phyloP scores from a whole-genome alignment of 2,888 invertebrate species.

The Drosophila mayaguana region DNA sequence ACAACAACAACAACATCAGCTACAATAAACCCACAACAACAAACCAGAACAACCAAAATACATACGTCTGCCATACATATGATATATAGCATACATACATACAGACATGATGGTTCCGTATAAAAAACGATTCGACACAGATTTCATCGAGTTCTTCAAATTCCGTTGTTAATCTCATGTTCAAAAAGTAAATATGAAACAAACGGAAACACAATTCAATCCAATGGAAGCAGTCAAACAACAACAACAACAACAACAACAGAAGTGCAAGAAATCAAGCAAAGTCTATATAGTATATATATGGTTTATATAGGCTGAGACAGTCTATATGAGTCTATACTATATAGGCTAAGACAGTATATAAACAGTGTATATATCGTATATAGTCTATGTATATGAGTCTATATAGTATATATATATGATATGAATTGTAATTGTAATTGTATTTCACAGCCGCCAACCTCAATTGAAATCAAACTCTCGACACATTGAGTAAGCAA shows the following conservation, averaged over 20 bases:
- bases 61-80: slow-evolving; percentile 47
- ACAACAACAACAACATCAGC: slow-evolving; percentile 23
- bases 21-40: slow-evolving; percentile 9
- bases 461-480: neutral
- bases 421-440: neutral
- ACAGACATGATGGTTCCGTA: slow-evolving; percentile 44
- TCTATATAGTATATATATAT: neutral
- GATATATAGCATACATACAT: slow-evolving; percentile 43
- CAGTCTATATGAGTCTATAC: too few relatives aligned
- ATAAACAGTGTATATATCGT: too few relatives aligned
- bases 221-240: slow-evolving; percentile 13
- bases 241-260: slow-evolving; percentile 39
- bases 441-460: too few relatives aligned
- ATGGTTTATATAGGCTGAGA: too few relatives aligned
- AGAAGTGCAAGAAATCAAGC: neutral
- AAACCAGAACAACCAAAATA: slow-evolving; percentile 1
- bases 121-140: slow-evolving; percentile 12
- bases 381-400: neutral
- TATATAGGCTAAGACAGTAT: too few relatives aligned
- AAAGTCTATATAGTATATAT: too few relatives aligned
- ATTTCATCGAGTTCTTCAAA: slow-evolving; percentile 43
- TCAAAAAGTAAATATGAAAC: slow-evolving; percentile 11
- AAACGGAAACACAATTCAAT: slow-evolving; percentile 58
- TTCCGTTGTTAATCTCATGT: slow-evolving; percentile 57
- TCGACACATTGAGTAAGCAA: neutral